Base-by-base conservation (phyloP, 2,888 invertebrate genomes). In the Phaedon cochleariae region DNA sequence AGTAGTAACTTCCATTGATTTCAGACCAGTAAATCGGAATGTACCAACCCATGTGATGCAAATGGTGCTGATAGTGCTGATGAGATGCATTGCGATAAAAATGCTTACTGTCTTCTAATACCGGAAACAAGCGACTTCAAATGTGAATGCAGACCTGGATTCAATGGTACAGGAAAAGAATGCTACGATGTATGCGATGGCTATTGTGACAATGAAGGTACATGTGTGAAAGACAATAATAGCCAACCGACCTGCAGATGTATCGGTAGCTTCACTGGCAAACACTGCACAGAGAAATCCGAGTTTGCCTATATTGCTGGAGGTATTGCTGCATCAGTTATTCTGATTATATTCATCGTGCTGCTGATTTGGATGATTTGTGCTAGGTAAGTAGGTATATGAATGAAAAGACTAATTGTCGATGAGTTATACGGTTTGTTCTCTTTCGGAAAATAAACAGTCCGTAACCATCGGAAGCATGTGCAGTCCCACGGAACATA, bases 281-380 rank as follows among this genome's bases (percentile, higher is more conserved):
- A 92, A 69, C 93, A 92, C 72, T 96, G 96, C 79, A 88, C 92
- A 2, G 94, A 95, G 76, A 95, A 96, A 82, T 95, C 95, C n/a
- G 95, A 96, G 80, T 96, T 96, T 82, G 96, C 96, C 12, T 96
- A 96, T 84, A 95, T 96, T 68, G 96, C 95, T 58, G 96, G 96
- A 51, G 96, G 96, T 9, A 95, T 97, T 70, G 95, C 96, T 6
- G 95, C 95, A 17, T 93, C 94, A n/a, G 96, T 97, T 67, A 93
- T 96, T 75, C 91, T 97, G 78, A 92, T 96, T 74, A 96, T 97
- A 79, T 90, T 97, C 83, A 90, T 96, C 76, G 95, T 96, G 34
- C 87, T 97, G 70, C 89, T 97, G 60, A 95, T 97, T 75, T 97
- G 96, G 96, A 97, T 97, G 96, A 97, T 97, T 81, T 97, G 97